Conservation (phyloP, 2,888 invertebrate species). For the Drosophila koepferae region DNA sequence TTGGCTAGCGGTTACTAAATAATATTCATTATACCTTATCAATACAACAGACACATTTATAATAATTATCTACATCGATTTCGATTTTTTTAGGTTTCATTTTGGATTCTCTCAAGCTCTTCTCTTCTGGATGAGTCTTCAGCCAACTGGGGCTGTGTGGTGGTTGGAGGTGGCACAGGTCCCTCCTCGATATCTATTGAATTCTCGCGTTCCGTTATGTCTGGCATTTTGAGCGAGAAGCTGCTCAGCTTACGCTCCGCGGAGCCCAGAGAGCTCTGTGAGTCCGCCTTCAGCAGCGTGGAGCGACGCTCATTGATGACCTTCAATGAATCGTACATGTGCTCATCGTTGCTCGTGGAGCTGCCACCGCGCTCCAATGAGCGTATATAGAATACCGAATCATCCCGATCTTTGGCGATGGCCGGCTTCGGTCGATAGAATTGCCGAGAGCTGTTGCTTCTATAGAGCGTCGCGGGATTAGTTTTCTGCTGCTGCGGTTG, state of each 20-base stretch:
- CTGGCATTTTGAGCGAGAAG: conserved; percentile 73
- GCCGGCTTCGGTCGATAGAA: conserved; percentile 83
- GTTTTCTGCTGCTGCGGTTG: conserved; percentile 30
- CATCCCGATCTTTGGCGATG: conserved; percentile 81
- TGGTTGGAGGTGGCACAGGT: conserved; percentile 12
- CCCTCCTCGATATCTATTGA: conserved; percentile 67
- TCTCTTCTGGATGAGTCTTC: conserved; percentile 7
- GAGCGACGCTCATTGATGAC: conserved; percentile 84
- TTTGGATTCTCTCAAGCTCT: conserved; percentile 7
- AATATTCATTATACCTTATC: conserved; percentile 28
- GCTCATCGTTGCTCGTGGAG: conserved; percentile 63
- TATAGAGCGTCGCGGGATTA: conserved; percentile 60
- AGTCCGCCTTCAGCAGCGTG: conserved; percentile 83
- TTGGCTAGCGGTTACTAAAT: conserved; percentile 37
- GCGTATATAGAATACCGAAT: conserved; percentile 82
- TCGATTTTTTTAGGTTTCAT: conserved; percentile 10
- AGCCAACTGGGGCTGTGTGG: background rate
- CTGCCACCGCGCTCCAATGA: conserved; percentile 63
- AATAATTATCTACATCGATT: conserved; percentile 34
- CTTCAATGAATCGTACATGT: conserved; percentile 83
- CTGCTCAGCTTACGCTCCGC: conserved; percentile 77
- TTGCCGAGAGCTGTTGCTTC: conserved; percentile 84
- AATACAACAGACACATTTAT: conserved; percentile 23
- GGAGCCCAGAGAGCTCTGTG: conserved; percentile 81
- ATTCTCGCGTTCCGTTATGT: conserved; percentile 70